Percentiles rank a stretch among this genome's conserved stretches.
Conservation (phyloP, 2,797 vertebrate species). For the Pantherophis vulpinus region DNA sequence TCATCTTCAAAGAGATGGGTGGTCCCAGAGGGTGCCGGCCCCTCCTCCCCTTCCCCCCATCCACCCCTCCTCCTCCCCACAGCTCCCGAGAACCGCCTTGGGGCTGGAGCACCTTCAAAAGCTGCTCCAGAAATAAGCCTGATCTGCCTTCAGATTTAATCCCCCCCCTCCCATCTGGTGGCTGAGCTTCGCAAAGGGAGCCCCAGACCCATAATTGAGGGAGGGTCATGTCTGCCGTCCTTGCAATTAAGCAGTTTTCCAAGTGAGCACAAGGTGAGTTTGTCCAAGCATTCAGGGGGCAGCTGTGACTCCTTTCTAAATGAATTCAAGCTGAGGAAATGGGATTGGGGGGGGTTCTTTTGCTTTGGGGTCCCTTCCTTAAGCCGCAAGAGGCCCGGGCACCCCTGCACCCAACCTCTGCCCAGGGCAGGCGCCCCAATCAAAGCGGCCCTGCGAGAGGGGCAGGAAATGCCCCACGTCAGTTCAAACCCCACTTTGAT, state of each 20-base stretch:
- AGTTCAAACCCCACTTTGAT: background rate
- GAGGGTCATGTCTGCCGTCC: background rate
- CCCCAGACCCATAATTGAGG: background rate
- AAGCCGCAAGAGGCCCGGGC: constrained; percentile 9
- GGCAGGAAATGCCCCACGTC: background rate
- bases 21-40: background rate
- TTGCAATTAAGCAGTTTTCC: background rate
- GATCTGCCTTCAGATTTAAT: background rate
- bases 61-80: background rate
- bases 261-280: background rate
- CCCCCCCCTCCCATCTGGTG: background rate
- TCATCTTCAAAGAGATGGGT: background rate
- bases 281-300: background rate
- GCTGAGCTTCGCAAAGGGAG: background rate
- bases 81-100: background rate
- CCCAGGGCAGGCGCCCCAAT: background rate
- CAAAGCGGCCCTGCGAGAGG: background rate
- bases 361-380: background rate
- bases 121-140: background rate
- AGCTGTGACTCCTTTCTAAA: background rate
- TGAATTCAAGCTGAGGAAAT: too few relatives aligned
- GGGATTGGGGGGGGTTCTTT: too few relatives aligned
- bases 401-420: constrained; percentile 9
- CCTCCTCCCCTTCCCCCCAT: background rate
- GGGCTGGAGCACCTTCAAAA: background rate